Percentiles rank a stretch among this genome's conserved stretches.
Evolutionary conservation across 2,888 invertebrate species (phyloP).

Genomic region (Podabrus alpinus): DNA sequence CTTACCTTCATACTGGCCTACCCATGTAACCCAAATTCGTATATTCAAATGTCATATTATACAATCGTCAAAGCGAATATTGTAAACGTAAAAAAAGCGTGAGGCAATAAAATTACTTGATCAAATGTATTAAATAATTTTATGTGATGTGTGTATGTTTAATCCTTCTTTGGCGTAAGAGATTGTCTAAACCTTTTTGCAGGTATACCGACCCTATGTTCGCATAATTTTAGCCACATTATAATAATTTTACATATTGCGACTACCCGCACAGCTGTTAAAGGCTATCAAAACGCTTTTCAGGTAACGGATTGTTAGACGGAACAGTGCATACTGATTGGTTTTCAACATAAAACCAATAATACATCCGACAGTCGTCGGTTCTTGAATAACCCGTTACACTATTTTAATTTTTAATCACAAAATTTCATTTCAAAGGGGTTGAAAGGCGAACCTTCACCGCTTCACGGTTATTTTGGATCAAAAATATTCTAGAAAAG

Average conservation of each 20-base stretch:
- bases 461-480: background rate
- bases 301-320: slow-evolving; percentile 13
- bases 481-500: background rate
- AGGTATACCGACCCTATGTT: slow-evolving; percentile 39
- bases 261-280: slow-evolving; percentile 24
- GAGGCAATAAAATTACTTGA: slow-evolving; percentile 16
- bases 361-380: background rate
- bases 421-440: background rate
- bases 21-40: slow-evolving; percentile 38
- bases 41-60: slow-evolving; percentile 43
- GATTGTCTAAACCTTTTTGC: slow-evolving; percentile 41
- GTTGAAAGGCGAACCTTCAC: background rate
- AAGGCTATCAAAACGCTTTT: slow-evolving; percentile 13
- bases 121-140: slow-evolving; percentile 26
- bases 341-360: background rate
- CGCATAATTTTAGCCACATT: slow-evolving; percentile 46
- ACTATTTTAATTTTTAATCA: background rate
- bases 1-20: slow-evolving; percentile 19
- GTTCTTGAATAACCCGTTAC: background rate
- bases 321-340: background rate
- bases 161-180: slow-evolving; percentile 44
- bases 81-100: slow-evolving; percentile 12
- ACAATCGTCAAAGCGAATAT: slow-evolving; percentile 27
- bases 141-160: slow-evolving; percentile 36
- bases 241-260: slow-evolving; percentile 40